phyloP scores from a whole-genome alignment of 2,888 invertebrate genomes.

The Chymomyza amoena region DNA sequence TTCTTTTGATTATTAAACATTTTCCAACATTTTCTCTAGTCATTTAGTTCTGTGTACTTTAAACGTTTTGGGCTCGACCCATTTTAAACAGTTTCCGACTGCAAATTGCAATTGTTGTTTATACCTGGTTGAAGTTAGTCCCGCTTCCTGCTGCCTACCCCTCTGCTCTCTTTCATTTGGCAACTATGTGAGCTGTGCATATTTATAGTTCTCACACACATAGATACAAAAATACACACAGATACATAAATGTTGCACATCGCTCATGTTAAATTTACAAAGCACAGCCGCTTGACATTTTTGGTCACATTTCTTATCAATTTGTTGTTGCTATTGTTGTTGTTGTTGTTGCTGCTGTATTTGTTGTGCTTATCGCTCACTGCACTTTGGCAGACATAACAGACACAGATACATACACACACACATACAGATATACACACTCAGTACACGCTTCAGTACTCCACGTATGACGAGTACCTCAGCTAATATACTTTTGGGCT shows the following conservation, averaged over 20 bases:
- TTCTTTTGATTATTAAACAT: no score
- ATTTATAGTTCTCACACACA: neutral
- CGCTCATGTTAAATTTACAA: constrained; percentile 25
- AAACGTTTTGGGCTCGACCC: neutral
- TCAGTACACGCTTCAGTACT: no score
- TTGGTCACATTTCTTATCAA: constrained; percentile 27
- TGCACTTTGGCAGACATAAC: neutral
- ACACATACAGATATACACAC: no score
- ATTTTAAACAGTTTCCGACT: neutral
- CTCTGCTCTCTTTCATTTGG: neutral
- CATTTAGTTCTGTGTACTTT: neutral
- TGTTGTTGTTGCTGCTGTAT: neutral
- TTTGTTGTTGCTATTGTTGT: constrained; percentile 9
- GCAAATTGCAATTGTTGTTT: neutral
- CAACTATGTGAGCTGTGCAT: neutral
- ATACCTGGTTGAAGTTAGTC: neutral
- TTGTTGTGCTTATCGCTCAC: constrained; percentile 5
- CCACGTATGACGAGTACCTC: no score
- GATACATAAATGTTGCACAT: neutral
- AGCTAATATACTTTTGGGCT: no score
- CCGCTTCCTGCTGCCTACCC: no score
- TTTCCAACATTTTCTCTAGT: no score
- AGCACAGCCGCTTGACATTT: constrained; percentile 32
- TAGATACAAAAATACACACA: neutral
- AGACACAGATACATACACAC: neutral